Base-by-base conservation (phyloP, 2,113 vertebrate genomes). In the Pelecanus crispus region DNA sequence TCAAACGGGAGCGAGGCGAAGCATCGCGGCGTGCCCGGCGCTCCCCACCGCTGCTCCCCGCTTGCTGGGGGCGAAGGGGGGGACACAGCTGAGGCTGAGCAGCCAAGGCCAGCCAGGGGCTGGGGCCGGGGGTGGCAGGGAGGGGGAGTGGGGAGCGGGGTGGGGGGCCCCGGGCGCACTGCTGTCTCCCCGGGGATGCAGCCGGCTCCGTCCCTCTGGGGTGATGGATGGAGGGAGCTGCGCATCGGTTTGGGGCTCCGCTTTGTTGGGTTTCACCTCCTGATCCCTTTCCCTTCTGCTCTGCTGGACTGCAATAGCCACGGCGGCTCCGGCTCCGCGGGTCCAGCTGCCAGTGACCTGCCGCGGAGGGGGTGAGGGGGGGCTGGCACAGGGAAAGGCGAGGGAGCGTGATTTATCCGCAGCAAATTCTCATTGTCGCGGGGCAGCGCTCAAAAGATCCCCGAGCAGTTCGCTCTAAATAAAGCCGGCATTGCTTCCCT, bases 261-360 rank as follows among this genome's bases (percentile, higher is more conserved):
- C 93, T 94, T 95, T 94, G 90, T 89, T 71, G 65, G 38, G 11
- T 70, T 95, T 95, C 96, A 95, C 93, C 94, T 95, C 88, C 88
- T 97, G 92, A 96, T 97, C 94, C 95, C 90, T 95, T 95, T 95
- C 88, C 56, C 94, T 97, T 96, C 96, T 97, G 95, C 96, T 97
- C 96, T 92, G 86, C 88, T 95, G 96, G 95, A 47, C 52, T 80
- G 86, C 92, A 96, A 94, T 91, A 94, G 94, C 50, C 52, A 5
- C 36, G 61, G 8, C 83, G 38, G 92, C 87, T 83, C 32, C 36
- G 32, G 86, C 94, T 80, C 77, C 72, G 59, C 74, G 74, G 88
- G 95, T 92, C 90, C 94, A 82, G 90, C 94, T 85, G 81, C 38
- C 0, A 28, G 85, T 89, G 93, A 96, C 94, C 84, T 21, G 91